A percentile compares a stretch with the other conserved stretches of the same genome.
Evolutionary conservation across 2,888 invertebrate genomes (phyloP).

Genomic region (Xanthorhoe spadicearia): DNA sequence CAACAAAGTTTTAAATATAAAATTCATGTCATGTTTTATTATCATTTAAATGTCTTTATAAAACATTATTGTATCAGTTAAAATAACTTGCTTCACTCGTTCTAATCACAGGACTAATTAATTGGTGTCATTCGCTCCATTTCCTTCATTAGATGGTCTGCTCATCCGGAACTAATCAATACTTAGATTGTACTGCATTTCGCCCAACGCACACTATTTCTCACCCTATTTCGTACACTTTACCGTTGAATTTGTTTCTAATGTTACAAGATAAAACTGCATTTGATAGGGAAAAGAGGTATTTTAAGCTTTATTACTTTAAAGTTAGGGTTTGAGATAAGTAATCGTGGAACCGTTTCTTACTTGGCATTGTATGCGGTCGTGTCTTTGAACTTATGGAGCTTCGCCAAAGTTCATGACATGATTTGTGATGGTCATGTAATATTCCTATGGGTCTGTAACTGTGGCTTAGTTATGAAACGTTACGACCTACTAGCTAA

Average conservation of each 20-base stretch:
- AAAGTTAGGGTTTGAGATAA: not conserved
- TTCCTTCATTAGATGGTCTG: slow-evolving; percentile 36
- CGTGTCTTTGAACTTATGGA: slow-evolving; percentile 30
- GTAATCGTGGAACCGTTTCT: slow-evolving; percentile 1
- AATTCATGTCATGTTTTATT: not conserved
- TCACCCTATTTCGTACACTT: not conserved
- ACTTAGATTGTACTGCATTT: slow-evolving; percentile 26
- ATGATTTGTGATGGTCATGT: not conserved
- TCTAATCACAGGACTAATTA: slow-evolving; percentile 26
- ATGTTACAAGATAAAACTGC: not conserved
- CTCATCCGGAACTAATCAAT: slow-evolving; percentile 35
- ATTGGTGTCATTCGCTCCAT: slow-evolving; percentile 30
- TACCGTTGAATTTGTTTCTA: not conserved
- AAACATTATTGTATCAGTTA: not conserved
- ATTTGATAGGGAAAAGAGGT: not conserved
- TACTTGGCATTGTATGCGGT: slow-evolving; percentile 18
- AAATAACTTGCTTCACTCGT: not conserved
- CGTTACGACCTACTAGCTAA: no score
- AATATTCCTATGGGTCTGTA: not conserved
- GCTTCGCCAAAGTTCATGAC: slow-evolving; percentile 20
- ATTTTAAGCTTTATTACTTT: slow-evolving; percentile 1
- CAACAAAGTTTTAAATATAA: not conserved
- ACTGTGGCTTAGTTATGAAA: not conserved
- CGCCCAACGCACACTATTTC: not conserved
- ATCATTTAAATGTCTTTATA: not conserved